phyloP scores from a whole-genome alignment of 2,888 invertebrate genomes.

The Meliscaeva auricollis region DNA sequence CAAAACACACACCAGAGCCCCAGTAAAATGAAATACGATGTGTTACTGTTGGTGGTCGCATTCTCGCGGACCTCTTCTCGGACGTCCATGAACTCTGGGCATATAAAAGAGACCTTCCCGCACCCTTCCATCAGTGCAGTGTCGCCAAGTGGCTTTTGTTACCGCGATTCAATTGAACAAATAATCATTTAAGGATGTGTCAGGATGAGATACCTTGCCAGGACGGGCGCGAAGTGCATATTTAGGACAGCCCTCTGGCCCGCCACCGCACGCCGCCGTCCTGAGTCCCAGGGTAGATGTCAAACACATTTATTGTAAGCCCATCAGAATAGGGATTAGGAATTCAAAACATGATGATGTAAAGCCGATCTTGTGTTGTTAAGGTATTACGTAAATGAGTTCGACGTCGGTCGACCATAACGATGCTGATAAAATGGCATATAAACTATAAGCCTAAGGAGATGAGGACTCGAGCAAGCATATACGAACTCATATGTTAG shows the following conservation, averaged over 20 bases:
- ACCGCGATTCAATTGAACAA: slow-evolving; percentile 69
- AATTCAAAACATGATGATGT: slow-evolving; percentile 76
- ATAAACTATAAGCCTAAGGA: slow-evolving; percentile 26
- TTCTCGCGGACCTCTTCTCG: slow-evolving; percentile 14
- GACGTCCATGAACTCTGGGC: slow-evolving; percentile 62
- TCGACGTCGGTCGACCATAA: slow-evolving; percentile 55
- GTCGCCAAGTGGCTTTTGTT: slow-evolving; percentile 70
- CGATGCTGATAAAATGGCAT: slow-evolving; percentile 46
- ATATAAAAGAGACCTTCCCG: slow-evolving; percentile 32
- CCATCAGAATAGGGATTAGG: slow-evolving; percentile 74
- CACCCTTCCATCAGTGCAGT: slow-evolving; percentile 8
- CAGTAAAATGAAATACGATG: slow-evolving; percentile 73
- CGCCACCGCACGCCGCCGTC: not conserved
- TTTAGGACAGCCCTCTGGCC: slow-evolving; percentile 45
- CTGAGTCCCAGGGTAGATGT: slow-evolving; percentile 65
- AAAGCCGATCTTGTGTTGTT: slow-evolving; percentile 73
- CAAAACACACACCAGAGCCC: not conserved
- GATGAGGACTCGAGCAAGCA: slow-evolving; percentile 2
- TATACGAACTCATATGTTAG: not conserved
- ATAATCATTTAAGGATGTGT: slow-evolving; percentile 76
- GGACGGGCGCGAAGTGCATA: slow-evolving; percentile 59
- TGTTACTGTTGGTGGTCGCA: slow-evolving; percentile 69
- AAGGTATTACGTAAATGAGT: slow-evolving; percentile 75
- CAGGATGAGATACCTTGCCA: slow-evolving; percentile 66
- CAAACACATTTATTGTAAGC: slow-evolving; percentile 75